A percentile compares a stretch with the other conserved stretches of the same genome.
phyloP scores from a whole-genome alignment of 2,888 invertebrate species.

The Gandaritis pyraliata region DNA sequence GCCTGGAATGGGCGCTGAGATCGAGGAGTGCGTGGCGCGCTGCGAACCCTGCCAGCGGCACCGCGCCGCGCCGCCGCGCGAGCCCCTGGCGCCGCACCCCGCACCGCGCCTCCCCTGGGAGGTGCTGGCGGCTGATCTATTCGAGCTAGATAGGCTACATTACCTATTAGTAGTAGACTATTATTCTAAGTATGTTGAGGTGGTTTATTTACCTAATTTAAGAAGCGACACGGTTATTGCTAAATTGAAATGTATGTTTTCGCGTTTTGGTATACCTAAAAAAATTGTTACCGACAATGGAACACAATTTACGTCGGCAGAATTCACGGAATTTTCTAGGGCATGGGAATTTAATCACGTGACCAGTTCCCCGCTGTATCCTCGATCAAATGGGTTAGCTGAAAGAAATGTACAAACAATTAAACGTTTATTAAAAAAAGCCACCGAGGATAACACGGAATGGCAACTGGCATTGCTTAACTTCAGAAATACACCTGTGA shows the following conservation, averaged over 20 bases:
- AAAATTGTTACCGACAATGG: constrained; percentile 13
- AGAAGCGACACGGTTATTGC: constrained; percentile 14
- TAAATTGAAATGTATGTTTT: constrained; percentile 15
- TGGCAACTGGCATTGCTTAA: constrained; percentile 27
- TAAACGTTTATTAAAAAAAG: constrained; percentile 25
- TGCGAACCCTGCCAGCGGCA: constrained; percentile 35
- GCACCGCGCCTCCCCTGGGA: constrained; percentile 22
- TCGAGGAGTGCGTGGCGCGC: constrained; percentile 27
- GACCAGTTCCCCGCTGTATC: constrained; percentile 27
- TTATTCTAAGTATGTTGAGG: constrained; percentile 19
- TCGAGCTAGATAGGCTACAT: constrained; percentile 12
- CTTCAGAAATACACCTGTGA: constrained; percentile 32
- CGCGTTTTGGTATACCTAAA: constrained; percentile 18
- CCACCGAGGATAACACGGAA: constrained; percentile 24
- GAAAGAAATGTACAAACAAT: constrained; percentile 29
- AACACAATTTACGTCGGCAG: constrained; percentile 4
- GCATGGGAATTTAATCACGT: constrained; percentile 16
- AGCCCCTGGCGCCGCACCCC: constrained; percentile 34
- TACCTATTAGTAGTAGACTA: constrained; percentile 18
- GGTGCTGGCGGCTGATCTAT: constrained; percentile 13
- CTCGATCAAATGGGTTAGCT: constrained; percentile 27
- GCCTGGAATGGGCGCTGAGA: constrained; percentile 23
- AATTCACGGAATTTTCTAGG: constrained; percentile 11
- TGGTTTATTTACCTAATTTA: constrained; percentile 16
- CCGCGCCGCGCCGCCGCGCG: constrained; percentile 33